Evolutionary conservation across 2,888 invertebrate genomes (phyloP).

Genomic region (Drosophila ustulata): DNA sequence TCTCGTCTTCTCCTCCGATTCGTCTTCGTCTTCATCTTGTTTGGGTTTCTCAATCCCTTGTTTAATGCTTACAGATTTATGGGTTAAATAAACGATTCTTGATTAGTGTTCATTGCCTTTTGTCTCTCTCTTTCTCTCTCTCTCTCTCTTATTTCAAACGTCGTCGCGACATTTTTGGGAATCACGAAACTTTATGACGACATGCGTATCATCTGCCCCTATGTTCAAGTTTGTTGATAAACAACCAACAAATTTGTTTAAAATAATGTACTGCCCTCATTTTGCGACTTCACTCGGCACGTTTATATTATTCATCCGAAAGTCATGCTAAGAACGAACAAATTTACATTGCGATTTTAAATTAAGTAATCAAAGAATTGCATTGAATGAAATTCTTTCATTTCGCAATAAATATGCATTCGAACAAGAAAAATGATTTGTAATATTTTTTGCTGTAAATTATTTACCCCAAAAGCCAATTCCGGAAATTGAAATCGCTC

Average conservation of each 20-base stretch:
- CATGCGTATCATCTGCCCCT: constrained; percentile 22
- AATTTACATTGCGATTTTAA: not conserved
- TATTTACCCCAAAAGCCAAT: not conserved
- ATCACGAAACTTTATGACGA: constrained; percentile 33
- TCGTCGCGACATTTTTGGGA: constrained; percentile 9
- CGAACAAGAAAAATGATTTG: not conserved
- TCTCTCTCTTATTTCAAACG: constrained; percentile 14
- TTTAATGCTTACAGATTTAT: constrained; percentile 65
- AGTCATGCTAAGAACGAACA: not conserved
- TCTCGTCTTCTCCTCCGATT: not conserved
- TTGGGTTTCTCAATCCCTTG: constrained; percentile 36
- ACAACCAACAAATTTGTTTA: constrained; percentile 26
- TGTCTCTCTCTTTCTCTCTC: constrained; percentile 16
- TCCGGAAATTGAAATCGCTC: constrained; percentile 15
- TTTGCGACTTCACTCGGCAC: not conserved
- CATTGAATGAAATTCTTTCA: constrained; percentile 2
- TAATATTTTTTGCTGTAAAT: not conserved
- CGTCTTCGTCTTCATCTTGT: constrained; percentile 1
- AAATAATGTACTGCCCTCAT: constrained; percentile 8
- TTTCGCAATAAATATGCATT: not conserved
- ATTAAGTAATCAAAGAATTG: not conserved
- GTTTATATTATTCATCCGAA: constrained; percentile 37
- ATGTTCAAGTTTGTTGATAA: constrained; percentile 42
- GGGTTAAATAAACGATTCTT: constrained; percentile 79
- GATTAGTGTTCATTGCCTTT: constrained; percentile 55